Conservation (phyloP, 2,797 vertebrate species). For the Helostoma temminkii region DNA sequence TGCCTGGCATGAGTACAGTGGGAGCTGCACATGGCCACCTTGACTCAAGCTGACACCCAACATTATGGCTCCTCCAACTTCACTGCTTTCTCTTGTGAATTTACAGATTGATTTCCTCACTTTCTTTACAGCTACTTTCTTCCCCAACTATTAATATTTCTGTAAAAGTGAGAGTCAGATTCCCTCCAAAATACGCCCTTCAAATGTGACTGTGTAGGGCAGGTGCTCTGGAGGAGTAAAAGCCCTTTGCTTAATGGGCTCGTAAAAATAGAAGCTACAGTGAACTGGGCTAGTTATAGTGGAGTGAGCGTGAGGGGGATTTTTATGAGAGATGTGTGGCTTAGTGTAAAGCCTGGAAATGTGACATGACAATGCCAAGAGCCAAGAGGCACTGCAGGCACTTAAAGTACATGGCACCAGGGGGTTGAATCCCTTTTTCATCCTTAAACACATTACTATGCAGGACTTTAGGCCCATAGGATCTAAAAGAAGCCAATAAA, state of each 20-base stretch:
- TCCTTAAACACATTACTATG: constrained; percentile 26
- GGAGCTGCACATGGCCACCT: constrained; percentile 31
- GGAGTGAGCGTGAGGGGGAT: constrained; percentile 16
- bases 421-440: constrained; percentile 7
- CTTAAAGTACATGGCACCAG: constrained; percentile 19
- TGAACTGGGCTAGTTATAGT: constrained; percentile 38
- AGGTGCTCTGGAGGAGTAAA: constrained; percentile 27
- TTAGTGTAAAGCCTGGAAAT: constrained; percentile 26
- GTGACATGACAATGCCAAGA: constrained; percentile 40
- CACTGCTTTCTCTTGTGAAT: constrained; percentile 28
- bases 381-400: constrained; percentile 5
- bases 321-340: constrained; percentile 44
- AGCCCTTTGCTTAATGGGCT: constrained; percentile 53
- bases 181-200: constrained; percentile 10
- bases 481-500: constrained; percentile 11
- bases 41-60: constrained; percentile 52
- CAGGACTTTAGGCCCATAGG: background rate
- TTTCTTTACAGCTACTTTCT: constrained; percentile 7
- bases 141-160: constrained; percentile 27
- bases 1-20: constrained; percentile 27
- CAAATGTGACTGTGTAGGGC: background rate
- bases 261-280: constrained; percentile 53
- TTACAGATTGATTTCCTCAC: constrained; percentile 8
- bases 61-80: constrained; percentile 35
- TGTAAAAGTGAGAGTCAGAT: constrained; percentile 29